These are phyloP conservation scores for Oreochromis tanganicae DNA, from an alignment of 2,113 vertebrate species.

Conservation along the genomic window DNA sequence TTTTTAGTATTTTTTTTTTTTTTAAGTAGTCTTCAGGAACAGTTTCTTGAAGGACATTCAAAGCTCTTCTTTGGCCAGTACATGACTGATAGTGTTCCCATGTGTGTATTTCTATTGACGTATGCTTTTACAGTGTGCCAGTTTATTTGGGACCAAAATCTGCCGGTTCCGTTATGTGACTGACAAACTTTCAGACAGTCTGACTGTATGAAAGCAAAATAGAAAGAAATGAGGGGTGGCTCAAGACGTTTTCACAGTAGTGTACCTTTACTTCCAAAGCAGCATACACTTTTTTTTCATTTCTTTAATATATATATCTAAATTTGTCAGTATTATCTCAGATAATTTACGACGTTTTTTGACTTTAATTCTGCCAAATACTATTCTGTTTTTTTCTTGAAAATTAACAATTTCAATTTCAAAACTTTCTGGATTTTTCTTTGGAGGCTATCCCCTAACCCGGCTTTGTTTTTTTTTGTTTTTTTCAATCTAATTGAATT, in stretches of 20 bases:
- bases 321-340: background rate
- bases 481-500: rapidly evolving
- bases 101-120: background rate
- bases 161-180: background rate
- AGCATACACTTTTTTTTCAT: background rate
- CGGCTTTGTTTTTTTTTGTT: background rate
- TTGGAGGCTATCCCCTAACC: background rate
- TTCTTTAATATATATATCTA: background rate
- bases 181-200: background rate
- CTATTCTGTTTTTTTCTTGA: background rate
- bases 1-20: background rate
- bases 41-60: background rate
- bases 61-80: background rate
- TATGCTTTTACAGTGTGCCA: background rate
- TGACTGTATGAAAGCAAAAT: background rate
- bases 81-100: background rate
- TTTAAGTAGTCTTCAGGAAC: background rate
- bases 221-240: background rate
- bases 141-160: background rate
- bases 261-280: background rate
- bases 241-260: background rate
- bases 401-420: background rate
- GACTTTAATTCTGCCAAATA: background rate
- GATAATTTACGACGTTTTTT: background rate
- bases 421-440: background rate